Evolutionary conservation across 2,797 vertebrate genomes (phyloP), one percentile per base, ranked within the genome.

Genomic region (Poecilia gillii): DNA sequence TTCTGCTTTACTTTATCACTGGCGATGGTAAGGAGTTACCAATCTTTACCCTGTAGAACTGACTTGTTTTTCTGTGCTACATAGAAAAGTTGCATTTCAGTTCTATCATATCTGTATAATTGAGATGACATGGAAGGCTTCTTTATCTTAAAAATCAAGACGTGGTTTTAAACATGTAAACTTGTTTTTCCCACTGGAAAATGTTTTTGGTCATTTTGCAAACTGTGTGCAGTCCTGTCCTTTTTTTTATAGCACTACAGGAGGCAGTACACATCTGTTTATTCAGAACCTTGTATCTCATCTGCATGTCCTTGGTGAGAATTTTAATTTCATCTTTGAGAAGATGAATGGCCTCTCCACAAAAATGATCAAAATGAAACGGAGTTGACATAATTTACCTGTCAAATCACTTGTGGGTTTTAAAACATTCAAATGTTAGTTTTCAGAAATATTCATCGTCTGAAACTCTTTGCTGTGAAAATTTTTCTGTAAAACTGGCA

Each of bases 241-340:
- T 36, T 18, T 74, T 74, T 2, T 55, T 43, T n/a, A 31, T 31
- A 43, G 53, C 25, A 28, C n/a, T 9, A 28, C 16, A 57, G 39
- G 73, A 55, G 6, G 33, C 1, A 3, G 6, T 7, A 41, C 18
- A 28, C 23, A 53, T 51, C 25, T 74, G 36, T 74, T 74, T 2
- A 74, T 53, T 73, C 14, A 53, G 47, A 55, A 13, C 11, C 6
- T 20, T 39, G 11, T 13, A 55, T 55, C 36, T n/a, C 13, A 71
- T 76, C 68, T 71, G 23, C 53, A 18, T 73, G 75, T 53, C 36
- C 59, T 76, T 47, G 43, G 51, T 66, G 41, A 64, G 20, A 28
- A 41, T 41, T 72, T 72, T 11, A 14, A 45, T 76, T 72, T 76
- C 36, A 8, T 13, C 12, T 11, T 16, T 31, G 51, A 23, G 79